Evolutionary conservation across 2,113 vertebrate species (phyloP).

Genomic region (Campylomormyrus tamandua): DNA sequence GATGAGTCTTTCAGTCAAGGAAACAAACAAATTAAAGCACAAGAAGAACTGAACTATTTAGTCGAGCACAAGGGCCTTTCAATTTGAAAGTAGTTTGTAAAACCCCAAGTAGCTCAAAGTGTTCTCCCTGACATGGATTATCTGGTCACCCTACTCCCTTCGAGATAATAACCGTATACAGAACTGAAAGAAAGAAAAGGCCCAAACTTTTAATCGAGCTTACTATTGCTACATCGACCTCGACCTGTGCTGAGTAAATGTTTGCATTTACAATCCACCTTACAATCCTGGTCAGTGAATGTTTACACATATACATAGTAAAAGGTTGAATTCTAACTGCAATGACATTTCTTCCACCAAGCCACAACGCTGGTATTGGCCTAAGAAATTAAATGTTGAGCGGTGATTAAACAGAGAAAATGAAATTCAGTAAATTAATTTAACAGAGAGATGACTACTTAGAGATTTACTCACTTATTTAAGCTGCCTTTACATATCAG

Average conservation of each 20-base stretch:
- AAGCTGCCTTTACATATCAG: neutral
- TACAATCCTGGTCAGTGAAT: neutral
- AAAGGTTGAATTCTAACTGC: neutral
- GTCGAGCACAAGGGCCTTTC: too few species aligned
- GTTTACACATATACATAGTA: neutral
- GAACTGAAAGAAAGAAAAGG: too few species aligned
- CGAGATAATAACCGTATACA: too few species aligned
- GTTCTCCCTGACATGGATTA: too few species aligned
- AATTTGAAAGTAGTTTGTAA: too few species aligned
- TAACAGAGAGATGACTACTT: neutral
- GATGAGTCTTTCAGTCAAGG: too few species aligned
- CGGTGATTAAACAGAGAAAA: neutral
- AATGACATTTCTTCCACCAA: neutral
- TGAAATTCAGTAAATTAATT: neutral
- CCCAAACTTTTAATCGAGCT: too few species aligned
- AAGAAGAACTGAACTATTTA: too few species aligned
- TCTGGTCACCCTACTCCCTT: too few species aligned
- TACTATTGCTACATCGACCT: neutral
- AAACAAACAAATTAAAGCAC: too few species aligned
- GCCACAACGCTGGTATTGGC: neutral
- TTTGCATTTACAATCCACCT: neutral
- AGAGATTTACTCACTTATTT: neutral
- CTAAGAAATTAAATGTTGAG: neutral
- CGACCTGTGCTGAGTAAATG: neutral
- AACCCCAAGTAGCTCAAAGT: too few species aligned